Conservation (phyloP, 2,888 invertebrate genomes). For the Ferdinandea cuprea region DNA sequence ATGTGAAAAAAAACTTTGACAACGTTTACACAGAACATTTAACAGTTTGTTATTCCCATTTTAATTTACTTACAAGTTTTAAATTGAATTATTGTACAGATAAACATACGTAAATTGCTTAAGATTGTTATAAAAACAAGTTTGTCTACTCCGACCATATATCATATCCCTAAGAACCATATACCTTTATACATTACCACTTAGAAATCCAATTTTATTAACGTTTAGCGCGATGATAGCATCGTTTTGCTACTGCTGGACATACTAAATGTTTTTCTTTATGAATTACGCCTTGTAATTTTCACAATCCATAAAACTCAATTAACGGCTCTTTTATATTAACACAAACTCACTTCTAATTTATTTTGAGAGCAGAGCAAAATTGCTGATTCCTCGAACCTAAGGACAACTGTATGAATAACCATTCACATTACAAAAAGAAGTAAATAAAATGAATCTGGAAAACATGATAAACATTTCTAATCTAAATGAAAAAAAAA, state of each 20-base stretch:
- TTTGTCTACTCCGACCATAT: not conserved
- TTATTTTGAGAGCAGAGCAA: conserved; percentile 50
- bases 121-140: not conserved
- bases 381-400: conserved; percentile 41
- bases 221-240: not conserved
- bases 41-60: no score
- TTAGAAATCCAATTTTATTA: conserved; percentile 1
- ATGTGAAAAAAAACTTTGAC: no score
- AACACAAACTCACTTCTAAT: conserved; percentile 65
- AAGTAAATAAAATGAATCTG: conserved; percentile 64
- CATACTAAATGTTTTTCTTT: not conserved
- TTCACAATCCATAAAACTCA: conserved; percentile 74
- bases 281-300: conserved; percentile 58
- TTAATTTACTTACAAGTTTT: no score
- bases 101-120: no score
- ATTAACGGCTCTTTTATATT: conserved; percentile 66
- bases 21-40: no score
- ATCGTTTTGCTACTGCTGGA: not conserved
- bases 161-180: not conserved
- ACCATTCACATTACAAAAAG: conserved; percentile 46
- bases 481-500: conserved; percentile 46
- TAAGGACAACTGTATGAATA: conserved; percentile 39
- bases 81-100: no score
- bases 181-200: not conserved
- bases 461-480: conserved; percentile 66